A percentile compares a stretch with the other conserved stretches of the same genome.
Conservation (phyloP, 92 coral and sea anemone genomes). For the Siderastrea siderea region DNA sequence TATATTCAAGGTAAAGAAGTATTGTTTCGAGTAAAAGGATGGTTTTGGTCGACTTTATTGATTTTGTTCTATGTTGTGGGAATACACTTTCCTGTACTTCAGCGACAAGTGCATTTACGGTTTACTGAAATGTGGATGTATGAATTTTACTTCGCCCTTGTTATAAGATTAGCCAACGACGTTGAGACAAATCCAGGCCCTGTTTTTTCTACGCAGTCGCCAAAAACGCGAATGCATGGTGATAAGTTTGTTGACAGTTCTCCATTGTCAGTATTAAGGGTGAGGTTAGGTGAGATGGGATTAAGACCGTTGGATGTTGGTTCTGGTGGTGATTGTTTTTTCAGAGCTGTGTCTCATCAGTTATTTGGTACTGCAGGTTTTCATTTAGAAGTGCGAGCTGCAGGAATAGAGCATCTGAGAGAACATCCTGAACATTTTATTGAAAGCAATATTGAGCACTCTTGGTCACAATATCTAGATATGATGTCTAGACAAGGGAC, state of each 20-base stretch:
- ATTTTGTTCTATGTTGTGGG: not conserved
- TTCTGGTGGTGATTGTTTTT: slow-evolving; percentile 8
- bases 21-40: not conserved
- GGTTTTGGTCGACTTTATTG: slow-evolving; percentile 1
- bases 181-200: not conserved
- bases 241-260: not conserved
- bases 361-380: not conserved
- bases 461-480: slow-evolving; percentile 5
- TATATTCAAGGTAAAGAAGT: not conserved
- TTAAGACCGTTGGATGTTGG: slow-evolving; percentile 47
- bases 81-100: not conserved
- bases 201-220: not conserved
- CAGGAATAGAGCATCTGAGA: not conserved
- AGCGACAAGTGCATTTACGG: not conserved
- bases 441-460: not conserved
- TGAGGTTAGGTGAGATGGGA: too few relatives aligned
- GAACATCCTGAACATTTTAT: slow-evolving; percentile 10
- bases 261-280: not conserved
- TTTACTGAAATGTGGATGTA: not conserved
- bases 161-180: not conserved
- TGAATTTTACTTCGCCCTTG: not conserved
- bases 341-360: slow-evolving; percentile 35
- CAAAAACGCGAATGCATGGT: not conserved
- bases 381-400: not conserved
- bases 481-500: slow-evolving; percentile 19